Evolutionary conservation across 2,797 vertebrate species (phyloP).

Genomic region (Crenuchus spilurus): DNA sequence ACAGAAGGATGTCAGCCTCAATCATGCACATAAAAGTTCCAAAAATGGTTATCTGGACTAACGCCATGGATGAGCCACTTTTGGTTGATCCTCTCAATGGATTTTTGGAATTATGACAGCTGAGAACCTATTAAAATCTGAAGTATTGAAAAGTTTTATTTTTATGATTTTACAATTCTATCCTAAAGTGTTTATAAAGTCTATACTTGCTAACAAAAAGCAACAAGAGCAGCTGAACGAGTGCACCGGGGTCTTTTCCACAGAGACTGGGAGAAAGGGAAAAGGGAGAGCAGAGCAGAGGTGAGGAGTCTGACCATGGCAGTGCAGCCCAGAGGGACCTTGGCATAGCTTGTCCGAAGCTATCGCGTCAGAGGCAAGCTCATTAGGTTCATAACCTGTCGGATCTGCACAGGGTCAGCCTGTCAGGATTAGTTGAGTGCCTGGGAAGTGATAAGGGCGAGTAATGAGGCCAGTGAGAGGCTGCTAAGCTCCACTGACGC

Average conservation of each 20-base stretch:
- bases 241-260: slow-evolving; percentile 14
- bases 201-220: not conserved
- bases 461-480: slow-evolving; percentile 75
- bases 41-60: no score
- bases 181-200: not conserved
- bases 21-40: not conserved
- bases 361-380: slow-evolving; percentile 77
- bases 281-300: slow-evolving; percentile 51
- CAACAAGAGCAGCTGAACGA: not conserved
- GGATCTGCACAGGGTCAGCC: slow-evolving; percentile 72
- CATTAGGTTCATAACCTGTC: slow-evolving; percentile 85
- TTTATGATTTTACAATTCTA: no score
- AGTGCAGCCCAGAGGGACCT: slow-evolving; percentile 69
- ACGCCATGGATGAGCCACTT: not conserved
- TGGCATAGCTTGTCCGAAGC: slow-evolving; percentile 76
- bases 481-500: slow-evolving; percentile 66
- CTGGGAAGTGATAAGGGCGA: slow-evolving; percentile 78
- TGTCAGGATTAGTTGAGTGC: slow-evolving; percentile 76
- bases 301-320: slow-evolving; percentile 70
- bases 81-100: not conserved
- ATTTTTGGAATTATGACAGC: no score
- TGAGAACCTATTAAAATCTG: not conserved
- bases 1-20: not conserved
- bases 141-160: no score
- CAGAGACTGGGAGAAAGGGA: slow-evolving; percentile 13